Conservation (phyloP, 2,797 vertebrate genomes). For the Eospalax fontanierii region DNA sequence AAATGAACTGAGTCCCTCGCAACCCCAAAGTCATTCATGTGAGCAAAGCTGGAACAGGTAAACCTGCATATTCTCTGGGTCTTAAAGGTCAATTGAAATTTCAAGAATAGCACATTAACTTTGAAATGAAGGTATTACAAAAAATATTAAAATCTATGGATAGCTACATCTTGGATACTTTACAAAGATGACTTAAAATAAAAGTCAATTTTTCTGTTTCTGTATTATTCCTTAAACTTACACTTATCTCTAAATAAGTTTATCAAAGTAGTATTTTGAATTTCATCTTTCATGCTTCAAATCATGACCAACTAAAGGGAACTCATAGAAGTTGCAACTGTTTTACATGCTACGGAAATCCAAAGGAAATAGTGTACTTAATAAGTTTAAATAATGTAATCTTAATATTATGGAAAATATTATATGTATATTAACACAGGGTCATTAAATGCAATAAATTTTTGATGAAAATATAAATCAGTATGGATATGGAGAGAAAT, state of each 20-base stretch:
- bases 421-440: neutral
- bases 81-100: conserved; percentile 85
- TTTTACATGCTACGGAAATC: conserved; percentile 2
- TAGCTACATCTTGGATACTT: neutral
- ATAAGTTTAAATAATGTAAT: neutral
- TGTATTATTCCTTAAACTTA: neutral
- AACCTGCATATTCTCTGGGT: conserved; percentile 77
- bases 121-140: conserved; percentile 28
- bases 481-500: neutral
- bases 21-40: conserved; percentile 76
- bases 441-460: neutral
- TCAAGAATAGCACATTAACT: neutral
- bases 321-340: neutral
- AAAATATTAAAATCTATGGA: conserved; percentile 17
- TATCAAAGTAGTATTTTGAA: neutral
- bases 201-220: neutral
- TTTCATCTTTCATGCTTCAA: neutral
- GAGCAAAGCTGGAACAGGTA: conserved; percentile 80
- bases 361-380: neutral
- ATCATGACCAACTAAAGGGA: neutral
- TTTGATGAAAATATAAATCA: conserved; percentile 14
- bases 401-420: neutral
- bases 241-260: neutral
- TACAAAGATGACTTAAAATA: conserved; percentile 44
- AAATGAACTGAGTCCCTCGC: conserved; percentile 81